Conservation (phyloP, 2,888 invertebrate genomes). For the Tanypteryx hageni region DNA sequence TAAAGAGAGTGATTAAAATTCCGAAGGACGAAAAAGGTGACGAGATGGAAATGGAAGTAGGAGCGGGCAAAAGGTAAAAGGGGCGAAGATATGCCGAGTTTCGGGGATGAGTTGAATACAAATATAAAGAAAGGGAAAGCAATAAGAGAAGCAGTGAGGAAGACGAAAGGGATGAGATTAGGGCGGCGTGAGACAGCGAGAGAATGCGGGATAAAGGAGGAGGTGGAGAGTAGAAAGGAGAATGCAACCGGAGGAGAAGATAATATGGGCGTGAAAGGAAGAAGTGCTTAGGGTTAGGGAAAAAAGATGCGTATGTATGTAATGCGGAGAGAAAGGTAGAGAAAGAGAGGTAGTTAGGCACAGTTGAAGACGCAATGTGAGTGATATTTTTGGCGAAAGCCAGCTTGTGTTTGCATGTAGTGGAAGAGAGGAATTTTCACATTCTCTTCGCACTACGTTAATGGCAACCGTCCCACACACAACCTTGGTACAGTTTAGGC, state of each 20-base stretch:
- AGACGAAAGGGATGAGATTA: background rate
- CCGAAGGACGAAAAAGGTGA: background rate
- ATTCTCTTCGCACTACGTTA: conserved; percentile 2
- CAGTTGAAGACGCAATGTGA: background rate
- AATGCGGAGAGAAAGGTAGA: background rate
- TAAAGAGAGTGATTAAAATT: background rate
- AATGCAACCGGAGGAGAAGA: background rate
- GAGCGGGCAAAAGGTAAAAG: background rate
- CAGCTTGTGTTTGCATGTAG: background rate
- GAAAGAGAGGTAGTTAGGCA: background rate
- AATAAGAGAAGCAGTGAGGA: background rate
- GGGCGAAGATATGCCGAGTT: no score
- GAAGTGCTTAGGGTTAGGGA: background rate
- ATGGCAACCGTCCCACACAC: background rate
- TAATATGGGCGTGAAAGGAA: background rate
- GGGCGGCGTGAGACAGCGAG: background rate
- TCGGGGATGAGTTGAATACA: no score
- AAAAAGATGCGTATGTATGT: background rate
- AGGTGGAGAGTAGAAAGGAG: background rate
- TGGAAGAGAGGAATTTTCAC: background rate
- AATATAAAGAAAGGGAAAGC: background rate
- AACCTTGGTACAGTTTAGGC: background rate
- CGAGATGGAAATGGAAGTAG: background rate
- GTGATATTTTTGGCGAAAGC: background rate
- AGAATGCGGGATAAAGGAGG: background rate